Conservation (phyloP, 2,113 vertebrate genomes). For the Aegotheles bennettii region DNA sequence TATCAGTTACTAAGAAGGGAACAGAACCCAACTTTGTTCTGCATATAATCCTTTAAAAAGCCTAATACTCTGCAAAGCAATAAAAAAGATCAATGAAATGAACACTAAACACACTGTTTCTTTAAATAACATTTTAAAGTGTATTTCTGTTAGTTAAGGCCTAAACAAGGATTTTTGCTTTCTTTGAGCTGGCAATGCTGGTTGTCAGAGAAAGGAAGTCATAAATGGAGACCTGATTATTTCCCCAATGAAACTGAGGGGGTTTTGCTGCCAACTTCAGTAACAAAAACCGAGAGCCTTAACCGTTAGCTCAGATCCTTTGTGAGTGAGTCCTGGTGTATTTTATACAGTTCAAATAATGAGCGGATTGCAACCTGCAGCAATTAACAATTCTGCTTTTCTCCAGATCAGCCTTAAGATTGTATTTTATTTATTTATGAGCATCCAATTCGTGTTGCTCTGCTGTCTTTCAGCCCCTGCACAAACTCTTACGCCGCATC, state of each 20-base stretch:
- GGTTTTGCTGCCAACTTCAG: not conserved
- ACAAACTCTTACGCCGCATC: not conserved
- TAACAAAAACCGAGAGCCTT: not conserved
- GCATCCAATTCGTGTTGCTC: too few species aligned
- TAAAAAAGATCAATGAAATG: not conserved
- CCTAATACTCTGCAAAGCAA: not conserved
- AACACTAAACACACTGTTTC: not conserved
- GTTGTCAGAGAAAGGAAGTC: not conserved
- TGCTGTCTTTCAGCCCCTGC: not conserved
- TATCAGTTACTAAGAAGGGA: not conserved
- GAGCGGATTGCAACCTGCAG: not conserved
- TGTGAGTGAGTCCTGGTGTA: not conserved
- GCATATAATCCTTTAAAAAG: not conserved
- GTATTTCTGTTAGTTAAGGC: not conserved
- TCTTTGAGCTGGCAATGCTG: not conserved
- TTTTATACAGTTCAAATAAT: not conserved
- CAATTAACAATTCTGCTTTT: not conserved
- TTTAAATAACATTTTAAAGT: not conserved
- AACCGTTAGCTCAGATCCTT: not conserved
- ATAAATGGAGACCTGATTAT: not conserved
- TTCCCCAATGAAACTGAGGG: not conserved
- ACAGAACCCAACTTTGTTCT: not conserved
- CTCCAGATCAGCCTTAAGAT: not conserved
- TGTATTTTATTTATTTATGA: not conserved
- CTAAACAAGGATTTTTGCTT: not conserved